Evolutionary conservation across 2,113 vertebrate genomes (phyloP), one percentile per base, ranked within the genome.

Genomic region (Scomber colias): DNA sequence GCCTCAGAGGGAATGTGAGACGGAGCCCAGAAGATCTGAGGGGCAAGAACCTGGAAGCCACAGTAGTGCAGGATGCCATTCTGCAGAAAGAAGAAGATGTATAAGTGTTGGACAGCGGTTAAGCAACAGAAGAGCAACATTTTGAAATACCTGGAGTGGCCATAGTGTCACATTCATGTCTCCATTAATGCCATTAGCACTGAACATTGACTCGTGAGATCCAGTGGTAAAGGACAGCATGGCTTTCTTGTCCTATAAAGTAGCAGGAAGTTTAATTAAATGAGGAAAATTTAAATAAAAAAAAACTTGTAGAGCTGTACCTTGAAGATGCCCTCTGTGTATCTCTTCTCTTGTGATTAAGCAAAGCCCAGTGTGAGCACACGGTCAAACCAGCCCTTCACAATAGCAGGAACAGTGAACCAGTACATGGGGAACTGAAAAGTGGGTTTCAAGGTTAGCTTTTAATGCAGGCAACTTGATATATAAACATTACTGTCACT

Each of bases 221-320:
- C 96, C 95, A 0, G 95, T 96, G 71, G 95, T 96, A 78, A 97
- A 95, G n/a, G 96, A 97, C 4, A 97, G 87, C 66, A 97, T 56
- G 0, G 93, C 77, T 59, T 95, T 97, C 92, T 97, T 97, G 2
- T 94, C 92, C 96, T 97, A 83, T 1, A 30, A 15, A 71, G 40
- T 71, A 87, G 15, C 0, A 3, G 48, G 24, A 0, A 64, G 0
- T 0, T 16, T 11, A 0, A 0, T 1, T 2, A 15, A 4, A 14
- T 11, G 2, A 61, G 4, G 31, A 24, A 24, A 24, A 24, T 2
- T 24, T 4, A 1, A 3, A 0, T 6, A n/a, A 31, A 55, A 10
- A 63, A 24, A n/a, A n/a, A n/a, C 3, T 1, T n/a, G 3, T 14
- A n/a, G 5, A 16, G 12, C 30, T 13, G 72, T 75, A 96, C 96